These are phyloP conservation scores for Gasterosteus nipponicus DNA, from an alignment of 2,113 vertebrate species.

Conservation along the genomic window DNA sequence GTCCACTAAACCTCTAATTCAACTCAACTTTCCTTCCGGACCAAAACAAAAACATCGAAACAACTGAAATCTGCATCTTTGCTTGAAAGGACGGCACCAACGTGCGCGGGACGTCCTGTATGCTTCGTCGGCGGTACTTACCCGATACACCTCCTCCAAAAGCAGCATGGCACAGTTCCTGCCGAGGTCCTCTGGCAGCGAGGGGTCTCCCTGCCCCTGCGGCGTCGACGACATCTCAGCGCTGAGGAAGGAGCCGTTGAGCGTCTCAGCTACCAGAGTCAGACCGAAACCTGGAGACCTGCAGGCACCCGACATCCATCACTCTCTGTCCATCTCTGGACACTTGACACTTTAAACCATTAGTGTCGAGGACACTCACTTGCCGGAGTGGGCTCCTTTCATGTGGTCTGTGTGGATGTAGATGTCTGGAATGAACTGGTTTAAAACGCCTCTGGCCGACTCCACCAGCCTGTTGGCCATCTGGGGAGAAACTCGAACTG, in stretches of 20 bases:
- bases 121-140: constrained; percentile 68
- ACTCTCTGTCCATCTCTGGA: background rate
- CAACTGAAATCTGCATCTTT: background rate
- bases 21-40: background rate
- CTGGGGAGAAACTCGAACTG: constrained; percentile 94
- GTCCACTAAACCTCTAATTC: background rate
- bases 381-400: constrained; percentile 92
- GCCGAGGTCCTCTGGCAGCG: constrained; percentile 93
- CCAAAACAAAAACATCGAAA: background rate
- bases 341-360: background rate
- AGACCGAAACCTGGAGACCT: constrained; percentile 97
- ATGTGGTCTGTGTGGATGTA: constrained; percentile 98
- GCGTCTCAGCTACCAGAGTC: constrained; percentile 91
- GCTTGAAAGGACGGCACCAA: background rate
- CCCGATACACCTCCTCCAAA: constrained; percentile 93
- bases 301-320: background rate
- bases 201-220: constrained; percentile 87
- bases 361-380: constrained; percentile 82
- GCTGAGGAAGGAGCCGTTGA: constrained; percentile 88
- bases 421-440: constrained; percentile 95
- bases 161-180: constrained; percentile 90
- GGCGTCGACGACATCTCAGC: constrained; percentile 92
- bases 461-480: constrained; percentile 97
- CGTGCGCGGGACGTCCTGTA: background rate
- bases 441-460: constrained; percentile 89